phyloP scores from a whole-genome alignment of 2,113 vertebrate genomes.

The Dromaius novaehollandiae region DNA sequence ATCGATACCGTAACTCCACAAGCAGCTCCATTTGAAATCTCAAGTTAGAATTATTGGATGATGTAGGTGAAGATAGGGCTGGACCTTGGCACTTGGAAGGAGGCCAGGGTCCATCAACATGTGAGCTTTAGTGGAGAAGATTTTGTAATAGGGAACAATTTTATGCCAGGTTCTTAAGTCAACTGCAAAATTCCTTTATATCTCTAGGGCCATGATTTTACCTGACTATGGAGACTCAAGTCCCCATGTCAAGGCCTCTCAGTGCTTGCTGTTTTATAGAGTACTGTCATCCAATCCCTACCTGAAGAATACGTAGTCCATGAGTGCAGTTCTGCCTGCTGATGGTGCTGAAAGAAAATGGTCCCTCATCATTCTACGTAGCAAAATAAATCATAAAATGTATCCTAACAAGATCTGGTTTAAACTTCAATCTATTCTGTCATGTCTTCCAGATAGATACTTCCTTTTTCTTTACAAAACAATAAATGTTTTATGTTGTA shows the following conservation, averaged over 20 bases:
- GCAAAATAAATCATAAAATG: background rate
- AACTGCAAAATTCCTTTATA: background rate
- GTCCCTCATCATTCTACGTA: background rate
- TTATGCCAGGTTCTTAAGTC: background rate
- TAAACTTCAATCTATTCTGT: background rate
- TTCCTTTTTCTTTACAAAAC: conserved; percentile 16
- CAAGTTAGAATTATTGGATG: background rate
- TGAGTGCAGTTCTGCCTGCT: background rate
- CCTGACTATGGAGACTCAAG: background rate
- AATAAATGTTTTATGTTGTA: background rate
- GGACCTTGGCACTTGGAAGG: background rate
- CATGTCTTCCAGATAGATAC: background rate
- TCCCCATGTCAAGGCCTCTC: background rate
- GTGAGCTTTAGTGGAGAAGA: background rate
- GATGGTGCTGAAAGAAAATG: background rate
- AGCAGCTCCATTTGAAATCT: background rate
- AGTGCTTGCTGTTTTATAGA: background rate
- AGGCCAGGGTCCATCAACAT: background rate
- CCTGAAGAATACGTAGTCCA: background rate
- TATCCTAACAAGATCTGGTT: background rate
- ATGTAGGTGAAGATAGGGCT: background rate
- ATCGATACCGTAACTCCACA: accelerated
- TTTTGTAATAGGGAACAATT: background rate
- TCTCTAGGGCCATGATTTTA: background rate
- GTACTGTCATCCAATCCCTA: background rate